Conservation (phyloP, 2,797 vertebrate genomes). For the Periophthalmus magnuspinnatus region DNA sequence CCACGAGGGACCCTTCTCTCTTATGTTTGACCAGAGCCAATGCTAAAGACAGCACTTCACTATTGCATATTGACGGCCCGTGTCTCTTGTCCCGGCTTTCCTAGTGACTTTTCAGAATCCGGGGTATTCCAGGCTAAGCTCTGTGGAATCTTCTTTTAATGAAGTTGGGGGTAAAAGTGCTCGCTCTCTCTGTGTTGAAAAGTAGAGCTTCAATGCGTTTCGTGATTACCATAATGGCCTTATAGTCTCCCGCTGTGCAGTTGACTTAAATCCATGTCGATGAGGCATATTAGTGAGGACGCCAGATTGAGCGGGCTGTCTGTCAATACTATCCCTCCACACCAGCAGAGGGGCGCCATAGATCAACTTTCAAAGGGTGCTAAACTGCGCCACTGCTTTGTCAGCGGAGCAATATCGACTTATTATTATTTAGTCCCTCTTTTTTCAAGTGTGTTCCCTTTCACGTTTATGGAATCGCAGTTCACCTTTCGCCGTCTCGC, state of each 20-base stretch:
- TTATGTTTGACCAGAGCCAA: conserved; percentile 42
- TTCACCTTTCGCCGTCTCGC: no score
- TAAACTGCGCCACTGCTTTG: not conserved
- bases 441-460: not conserved
- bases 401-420: not conserved
- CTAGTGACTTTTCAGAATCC: conserved; percentile 12
- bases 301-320: conserved; percentile 24
- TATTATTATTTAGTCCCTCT: not conserved
- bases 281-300: conserved; percentile 39
- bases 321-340: conserved; percentile 1
- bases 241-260: conserved; percentile 27
- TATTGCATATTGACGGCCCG: not conserved
- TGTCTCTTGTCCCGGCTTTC: conserved; percentile 5
- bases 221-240: conserved; percentile 54
- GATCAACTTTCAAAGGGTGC: conserved; percentile 2
- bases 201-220: conserved; percentile 31
- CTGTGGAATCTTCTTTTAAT: conserved; percentile 67
- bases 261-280: conserved; percentile 57
- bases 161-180: conserved; percentile 53
- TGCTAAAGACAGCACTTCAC: conserved; percentile 23
- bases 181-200: conserved; percentile 37
- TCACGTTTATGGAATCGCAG: no score
- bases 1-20: conserved; percentile 38
- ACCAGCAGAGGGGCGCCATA: not conserved
- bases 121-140: conserved; percentile 55